These are phyloP conservation scores for Myopa testacea DNA, from an alignment of 2,888 invertebrate genomes.

Conservation along the genomic window DNA sequence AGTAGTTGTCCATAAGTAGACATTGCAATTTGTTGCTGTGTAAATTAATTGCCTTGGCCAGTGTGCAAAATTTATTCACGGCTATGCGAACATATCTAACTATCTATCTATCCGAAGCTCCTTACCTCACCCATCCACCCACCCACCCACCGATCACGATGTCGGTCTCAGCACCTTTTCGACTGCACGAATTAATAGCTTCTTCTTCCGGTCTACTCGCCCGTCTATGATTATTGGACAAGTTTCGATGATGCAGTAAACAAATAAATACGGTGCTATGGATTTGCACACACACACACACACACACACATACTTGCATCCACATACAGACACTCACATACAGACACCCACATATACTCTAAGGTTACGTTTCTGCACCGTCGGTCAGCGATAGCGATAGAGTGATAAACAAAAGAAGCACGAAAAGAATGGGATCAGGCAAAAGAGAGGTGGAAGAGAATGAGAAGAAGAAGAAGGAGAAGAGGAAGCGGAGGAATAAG, in stretches of 20 bases:
- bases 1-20: no score
- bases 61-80: no score
- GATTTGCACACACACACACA: neutral
- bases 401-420: neutral
- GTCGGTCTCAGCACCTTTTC: neutral
- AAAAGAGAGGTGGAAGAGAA: neutral
- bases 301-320: neutral
- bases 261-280: constrained; percentile 25
- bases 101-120: neutral
- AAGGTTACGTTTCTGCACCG: neutral
- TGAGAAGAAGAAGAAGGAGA: neutral
- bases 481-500: neutral
- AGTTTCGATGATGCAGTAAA: constrained; percentile 34
- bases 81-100: neutral
- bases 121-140: neutral
- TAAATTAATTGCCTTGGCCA: no score
- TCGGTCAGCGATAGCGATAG: neutral
- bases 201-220: constrained; percentile 13
- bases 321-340: neutral
- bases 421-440: neutral
- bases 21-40: no score
- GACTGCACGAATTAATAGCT: constrained; percentile 25
- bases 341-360: no score
- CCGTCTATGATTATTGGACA: constrained; percentile 25
- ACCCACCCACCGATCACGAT: neutral